Base-by-base conservation (phyloP, 1,140 invertebrate genomes). In the Hyposmocoma kahamanoa region DNA sequence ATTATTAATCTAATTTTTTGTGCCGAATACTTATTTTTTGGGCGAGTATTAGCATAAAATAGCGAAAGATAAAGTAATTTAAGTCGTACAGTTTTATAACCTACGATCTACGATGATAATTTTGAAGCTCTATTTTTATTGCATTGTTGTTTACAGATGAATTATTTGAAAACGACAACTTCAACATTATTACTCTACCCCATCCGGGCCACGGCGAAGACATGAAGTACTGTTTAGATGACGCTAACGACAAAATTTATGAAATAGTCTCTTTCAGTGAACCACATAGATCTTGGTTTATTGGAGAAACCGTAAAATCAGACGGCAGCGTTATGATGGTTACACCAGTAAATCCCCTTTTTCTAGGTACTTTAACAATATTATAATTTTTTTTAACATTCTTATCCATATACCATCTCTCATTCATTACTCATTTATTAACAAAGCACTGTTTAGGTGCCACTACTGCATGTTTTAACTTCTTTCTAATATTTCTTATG, bases 251-350 rank as follows among this genome's bases (percentile, higher is more conserved):
- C 87, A 87, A 71, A 52, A 68, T 84, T n/a, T 80, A 64, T 61
- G 80, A 84, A 64, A 52, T 79, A 13, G 54, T 75, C 36, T 89
- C 89, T 26, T 92, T 91, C 48, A 80, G 87, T 21, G 91, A 93
- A 65, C 88, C 87, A 18, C 88, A 90, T 52, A 87, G 91, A 47
- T 92, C 91, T 13, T 93, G 91, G 91, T 89, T 93, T 49, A 88
- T 93, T 21, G 88, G 91, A 62, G 89, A 91, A 46, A 88, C 89
- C 62, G 91, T 94, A 0, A 92, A 91, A 75, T 92, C 91, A 36
- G 91, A 94, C 87, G 92, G 92, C 19, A 92, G 90, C 67, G 87
- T 93, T 61, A 88, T 92, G 49, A 79, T 94, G 28, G 90, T 90
- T 10, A 92, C 91, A 26, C 91, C 91, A 1, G 84, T 94, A 30